These are phyloP conservation scores for Myopa tessellatipennis DNA, from an alignment of 2,888 invertebrate genomes.

Conservation along the genomic window DNA sequence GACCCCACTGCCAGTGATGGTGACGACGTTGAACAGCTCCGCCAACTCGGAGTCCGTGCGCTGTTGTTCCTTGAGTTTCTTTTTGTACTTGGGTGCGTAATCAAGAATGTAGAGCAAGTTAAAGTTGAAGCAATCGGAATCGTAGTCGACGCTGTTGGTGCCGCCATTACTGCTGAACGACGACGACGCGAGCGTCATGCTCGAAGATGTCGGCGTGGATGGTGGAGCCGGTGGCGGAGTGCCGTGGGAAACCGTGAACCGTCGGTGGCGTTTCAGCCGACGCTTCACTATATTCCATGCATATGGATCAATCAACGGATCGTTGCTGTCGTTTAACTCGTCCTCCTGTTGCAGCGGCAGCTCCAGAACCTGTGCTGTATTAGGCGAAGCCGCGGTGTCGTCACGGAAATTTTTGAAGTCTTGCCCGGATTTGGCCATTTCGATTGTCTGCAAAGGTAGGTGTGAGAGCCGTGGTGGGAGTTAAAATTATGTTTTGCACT, in stretches of 20 bases:
- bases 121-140: slow-evolving; percentile 44
- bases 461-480: slow-evolving; percentile 31
- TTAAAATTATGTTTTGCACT: background rate
- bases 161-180: slow-evolving; percentile 43
- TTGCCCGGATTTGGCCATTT: slow-evolving; percentile 54
- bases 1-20: slow-evolving; percentile 54
- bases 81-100: slow-evolving; percentile 54
- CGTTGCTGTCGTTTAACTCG: slow-evolving; percentile 29
- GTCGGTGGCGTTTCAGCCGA: slow-evolving; percentile 53
- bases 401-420: slow-evolving; percentile 44
- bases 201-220: slow-evolving; percentile 62
- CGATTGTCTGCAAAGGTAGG: slow-evolving; percentile 49
- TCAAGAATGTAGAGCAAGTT: slow-evolving; percentile 52
- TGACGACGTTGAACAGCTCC: slow-evolving; percentile 62
- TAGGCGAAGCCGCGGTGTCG: slow-evolving; percentile 37
- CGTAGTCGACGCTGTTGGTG: slow-evolving; percentile 46
- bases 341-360: slow-evolving; percentile 46
- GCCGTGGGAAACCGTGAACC: slow-evolving; percentile 62
- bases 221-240: slow-evolving; percentile 60
- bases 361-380: slow-evolving; percentile 46
- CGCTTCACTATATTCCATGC: slow-evolving; percentile 50
- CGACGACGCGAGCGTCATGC: slow-evolving; percentile 52
- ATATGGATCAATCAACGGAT: slow-evolving; percentile 27
- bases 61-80: slow-evolving; percentile 58
- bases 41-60: slow-evolving; percentile 62